Percentiles rank a stretch among this genome's conserved stretches.
Evolutionary conservation across 2,888 invertebrate species (phyloP).

Genomic region (Orchestes rusci): DNA sequence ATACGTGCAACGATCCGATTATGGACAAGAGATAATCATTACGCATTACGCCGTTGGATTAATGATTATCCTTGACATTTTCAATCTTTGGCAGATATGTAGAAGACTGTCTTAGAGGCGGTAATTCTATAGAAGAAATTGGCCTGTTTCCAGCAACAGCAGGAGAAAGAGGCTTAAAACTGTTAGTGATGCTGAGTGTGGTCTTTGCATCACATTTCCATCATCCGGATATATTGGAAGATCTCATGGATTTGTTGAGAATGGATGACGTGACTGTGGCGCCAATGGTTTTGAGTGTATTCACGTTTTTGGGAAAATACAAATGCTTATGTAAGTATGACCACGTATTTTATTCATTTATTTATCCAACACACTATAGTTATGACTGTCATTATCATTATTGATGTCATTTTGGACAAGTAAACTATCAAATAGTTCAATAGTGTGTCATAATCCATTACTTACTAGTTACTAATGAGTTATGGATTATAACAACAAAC

Average conservation of each 20-base stretch:
- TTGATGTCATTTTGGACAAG: no score
- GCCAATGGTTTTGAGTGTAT: conserved; percentile 73
- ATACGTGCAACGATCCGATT: no score
- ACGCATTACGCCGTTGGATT: no score
- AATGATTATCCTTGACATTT: no score
- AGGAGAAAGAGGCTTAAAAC: conserved; percentile 81
- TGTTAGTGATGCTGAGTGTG: conserved; percentile 82
- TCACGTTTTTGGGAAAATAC: conserved; percentile 83
- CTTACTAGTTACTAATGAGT: no score
- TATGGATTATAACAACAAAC: no score
- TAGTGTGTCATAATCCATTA: no score
- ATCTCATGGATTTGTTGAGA: conserved; percentile 69
- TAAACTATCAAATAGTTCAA: not conserved
- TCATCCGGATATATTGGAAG: conserved; percentile 72
- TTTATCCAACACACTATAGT: no score
- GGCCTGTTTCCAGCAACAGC: conserved; percentile 76
- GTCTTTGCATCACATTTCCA: conserved; percentile 92
- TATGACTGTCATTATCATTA: no score
- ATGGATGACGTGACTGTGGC: conserved; percentile 75
- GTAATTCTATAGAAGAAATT: conserved; percentile 62
- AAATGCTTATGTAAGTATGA: conserved; percentile 71
- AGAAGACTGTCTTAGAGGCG: conserved; percentile 68
- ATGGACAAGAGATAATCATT: no score
- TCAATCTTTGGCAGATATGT: no score
- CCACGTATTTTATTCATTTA: no score